Base-by-base conservation (phyloP, 2,888 invertebrate genomes). In the Drosophila rubida region DNA sequence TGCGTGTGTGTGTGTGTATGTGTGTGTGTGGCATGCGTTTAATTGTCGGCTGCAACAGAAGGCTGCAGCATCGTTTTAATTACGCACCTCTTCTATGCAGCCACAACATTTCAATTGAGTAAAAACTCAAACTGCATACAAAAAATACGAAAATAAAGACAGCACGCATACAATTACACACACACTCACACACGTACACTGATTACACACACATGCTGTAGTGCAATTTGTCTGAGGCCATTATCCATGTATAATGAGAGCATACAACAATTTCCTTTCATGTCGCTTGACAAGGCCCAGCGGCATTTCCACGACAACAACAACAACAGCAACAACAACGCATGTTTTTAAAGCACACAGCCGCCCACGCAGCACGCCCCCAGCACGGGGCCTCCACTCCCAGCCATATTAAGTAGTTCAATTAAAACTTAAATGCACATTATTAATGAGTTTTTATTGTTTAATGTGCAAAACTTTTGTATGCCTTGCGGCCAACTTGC, bases 401-500 rank as follows among this genome's bases (percentile, higher is more conserved):
- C 46, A 4, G 45, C 32, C n/a, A 64, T 69, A 80, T 84, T 84
- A 87, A 84, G 87, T 87, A 80, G 87, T 87, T 87, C 82, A 87
- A 84, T 84, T 87, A 84, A 79, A 87, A 75, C 77, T 77, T 84
- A 72, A 87, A 87, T 84, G 71, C 83, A 87, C 81, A 78, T 81
- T 84, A 87, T 84, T 87, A 84, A 84, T 84, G 84, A 87, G 87
- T 81, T 84, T 87, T 84, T 84, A 84, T 84, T 84, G 87, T 84
- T 78, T 74, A 83, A 83, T 70, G 86, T 59, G 73, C 54, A 68
- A 71, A 78, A 86, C 54, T 64, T 78, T 67, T 76, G 42, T 69
- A 14, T 37, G 68, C 69, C 80, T 80, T 46, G 69, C 75, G 78
- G 84, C 57, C n/a, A 61, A 64, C 64, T 65, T 62, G 65, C 54